These are phyloP conservation scores for Drosophila arizonae DNA, from an alignment of 1,140 invertebrate genomes.

Conservation along the genomic window DNA sequence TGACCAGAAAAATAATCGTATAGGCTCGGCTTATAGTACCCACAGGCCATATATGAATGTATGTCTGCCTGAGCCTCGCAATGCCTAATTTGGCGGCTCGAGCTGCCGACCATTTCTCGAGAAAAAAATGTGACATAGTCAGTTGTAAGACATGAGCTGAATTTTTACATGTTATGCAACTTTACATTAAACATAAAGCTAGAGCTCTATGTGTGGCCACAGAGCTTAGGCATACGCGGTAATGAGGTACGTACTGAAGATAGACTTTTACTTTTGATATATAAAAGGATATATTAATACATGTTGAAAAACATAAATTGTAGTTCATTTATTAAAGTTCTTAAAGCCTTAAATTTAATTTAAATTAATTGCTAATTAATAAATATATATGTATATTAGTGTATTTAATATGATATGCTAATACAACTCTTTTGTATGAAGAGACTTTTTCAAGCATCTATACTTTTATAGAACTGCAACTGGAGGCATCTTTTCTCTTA, in stretches of 20 bases:
- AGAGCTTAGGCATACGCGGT: slow-evolving; percentile 17
- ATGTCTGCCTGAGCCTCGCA: slow-evolving; percentile 4
- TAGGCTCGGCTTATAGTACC: slow-evolving; percentile 7
- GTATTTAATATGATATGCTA: too few species aligned
- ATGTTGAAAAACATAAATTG: too few species aligned
- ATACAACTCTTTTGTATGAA: too few species aligned
- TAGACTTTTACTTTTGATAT: too few species aligned
- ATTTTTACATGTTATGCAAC: slow-evolving; percentile 66
- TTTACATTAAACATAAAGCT: slow-evolving; percentile 34
- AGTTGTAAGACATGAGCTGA: slow-evolving; percentile 52
- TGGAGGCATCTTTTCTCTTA: too few species aligned
- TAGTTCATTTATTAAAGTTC: too few species aligned
- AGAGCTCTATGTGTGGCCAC: slow-evolving; percentile 54
- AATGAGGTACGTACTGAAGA: neutral
- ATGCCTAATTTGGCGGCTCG: slow-evolving; percentile 49
- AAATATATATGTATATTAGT: too few species aligned
- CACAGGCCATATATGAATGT: slow-evolving; percentile 9
- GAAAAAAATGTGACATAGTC: slow-evolving; percentile 46
- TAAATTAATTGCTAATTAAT: too few species aligned
- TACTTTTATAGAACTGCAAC: too few species aligned
- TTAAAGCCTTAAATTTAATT: too few species aligned
- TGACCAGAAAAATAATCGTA: slow-evolving; percentile 49
- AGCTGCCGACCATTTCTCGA: slow-evolving; percentile 45
- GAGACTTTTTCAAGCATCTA: too few species aligned
- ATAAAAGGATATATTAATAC: too few species aligned